These are phyloP conservation scores for Bugula neritina DNA, from an alignment of 2,888 invertebrate genomes.

Conservation along the genomic window DNA sequence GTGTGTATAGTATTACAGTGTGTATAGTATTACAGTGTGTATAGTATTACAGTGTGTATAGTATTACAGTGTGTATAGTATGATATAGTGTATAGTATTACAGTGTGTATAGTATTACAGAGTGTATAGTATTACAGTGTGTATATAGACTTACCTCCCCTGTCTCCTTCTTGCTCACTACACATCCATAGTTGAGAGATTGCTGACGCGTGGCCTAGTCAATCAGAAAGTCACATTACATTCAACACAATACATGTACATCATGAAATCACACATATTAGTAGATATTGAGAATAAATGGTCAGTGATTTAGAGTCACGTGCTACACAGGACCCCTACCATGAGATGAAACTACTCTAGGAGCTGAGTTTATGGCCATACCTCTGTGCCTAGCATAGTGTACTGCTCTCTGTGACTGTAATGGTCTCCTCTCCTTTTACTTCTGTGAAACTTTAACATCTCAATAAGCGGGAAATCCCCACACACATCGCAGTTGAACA, in stretches of 20 bases:
- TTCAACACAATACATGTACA: no score
- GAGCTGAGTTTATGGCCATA: no score
- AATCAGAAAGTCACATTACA: slow-evolving; percentile 28
- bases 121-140: not conserved
- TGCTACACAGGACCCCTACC: no score
- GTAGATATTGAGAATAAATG: no score
- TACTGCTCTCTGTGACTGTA: slow-evolving; percentile 50
- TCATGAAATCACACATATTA: no score
- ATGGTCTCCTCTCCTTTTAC: slow-evolving; percentile 31
- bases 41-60: no score
- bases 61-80: not conserved
- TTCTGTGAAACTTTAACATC: slow-evolving; percentile 58
- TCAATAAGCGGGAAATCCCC: slow-evolving; percentile 87
- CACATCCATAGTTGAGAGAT: slow-evolving; percentile 87
- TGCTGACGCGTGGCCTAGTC: slow-evolving; percentile 83
- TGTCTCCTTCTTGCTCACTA: slow-evolving; percentile 70
- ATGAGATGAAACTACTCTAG: no score
- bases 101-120: not conserved
- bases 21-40: no score
- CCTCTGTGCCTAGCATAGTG: slow-evolving; percentile 75
- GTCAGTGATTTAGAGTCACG: no score
- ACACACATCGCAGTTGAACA: slow-evolving; percentile 95
- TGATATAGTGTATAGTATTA: not conserved
- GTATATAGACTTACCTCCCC: slow-evolving; percentile 61
- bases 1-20: no score